Evolutionary conservation across 2,797 vertebrate genomes (phyloP), one percentile per base, ranked within the genome.

Genomic region (Heliangelus exortis): DNA sequence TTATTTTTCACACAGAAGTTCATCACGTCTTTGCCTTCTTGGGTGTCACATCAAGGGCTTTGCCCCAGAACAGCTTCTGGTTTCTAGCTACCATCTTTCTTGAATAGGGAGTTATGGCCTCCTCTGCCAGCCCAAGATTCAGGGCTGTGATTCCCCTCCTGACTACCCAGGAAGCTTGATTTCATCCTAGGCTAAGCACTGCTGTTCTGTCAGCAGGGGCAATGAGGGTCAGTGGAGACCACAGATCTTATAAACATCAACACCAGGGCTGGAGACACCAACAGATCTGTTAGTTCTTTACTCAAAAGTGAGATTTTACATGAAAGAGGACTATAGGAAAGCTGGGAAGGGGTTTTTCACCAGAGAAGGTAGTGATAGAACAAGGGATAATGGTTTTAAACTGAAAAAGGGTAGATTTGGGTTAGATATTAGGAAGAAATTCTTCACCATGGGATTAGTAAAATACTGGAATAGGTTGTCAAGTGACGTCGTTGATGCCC

Each of bases 191-290:
- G 33, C 15, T 88, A 2, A 1, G 51, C 80, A 72, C 12, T 86
- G 55, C 66, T 91, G 54, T 69, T 91, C 62, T 51, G 76, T 91
- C 82, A 93, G 85, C 83, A 86, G 76, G 28, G 81, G 22, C 50
- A 69, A 21, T 2, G 28, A 62, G 39, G 41, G 66, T 39, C 63
- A 57, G 26, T 0, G 1, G 62, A 39, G 55, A 63, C 67, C 48
- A 51, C 22, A 50, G 2, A 9, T 25, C 76, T 89, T 85, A 68
- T 34, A 78, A 73, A 36, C 28, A 58, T 21, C 55, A 62, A 4
- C 33, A 67, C 21, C 25, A 59, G 25, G 51, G 51, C 6, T 0
- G 2, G 15, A 21, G 6, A 79, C 51, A 21, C 18, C 29, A 78
- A 54, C 33, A 69, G 13, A 4, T 50, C 22, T 47, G 19, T 45